A percentile compares a stretch with the other conserved stretches of the same genome.
These are phyloP conservation scores for Scartelaos histophorus DNA, from an alignment of 2,113 vertebrate species.

Conservation along the genomic window DNA sequence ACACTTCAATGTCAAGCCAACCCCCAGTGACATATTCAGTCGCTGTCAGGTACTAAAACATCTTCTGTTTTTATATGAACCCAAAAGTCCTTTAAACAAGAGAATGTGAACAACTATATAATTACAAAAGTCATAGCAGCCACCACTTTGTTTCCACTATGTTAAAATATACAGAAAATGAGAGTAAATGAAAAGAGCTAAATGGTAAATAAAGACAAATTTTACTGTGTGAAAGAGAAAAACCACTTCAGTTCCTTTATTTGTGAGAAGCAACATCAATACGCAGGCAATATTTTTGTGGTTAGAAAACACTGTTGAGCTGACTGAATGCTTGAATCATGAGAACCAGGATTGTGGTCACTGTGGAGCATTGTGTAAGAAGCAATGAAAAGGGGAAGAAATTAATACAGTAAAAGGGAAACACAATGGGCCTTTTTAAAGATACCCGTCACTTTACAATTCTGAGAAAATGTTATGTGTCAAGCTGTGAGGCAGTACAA, in stretches of 20 bases:
- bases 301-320: slow-evolving; percentile 16
- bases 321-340: slow-evolving; percentile 14
- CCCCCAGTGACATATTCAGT: slow-evolving; percentile 81
- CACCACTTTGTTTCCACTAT: not conserved
- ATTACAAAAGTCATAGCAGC: not conserved
- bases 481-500: slow-evolving; percentile 1
- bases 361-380: slow-evolving; percentile 24
- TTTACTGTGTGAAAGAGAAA: slow-evolving; percentile 9
- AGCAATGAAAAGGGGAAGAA: slow-evolving; percentile 38
- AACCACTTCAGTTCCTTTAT: slow-evolving; percentile 19
- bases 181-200: not conserved
- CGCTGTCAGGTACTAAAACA: slow-evolving; percentile 82
- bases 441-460: slow-evolving; percentile 5
- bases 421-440: slow-evolving; percentile 17
- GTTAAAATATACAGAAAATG: not conserved
- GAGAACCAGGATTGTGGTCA: slow-evolving; percentile 18
- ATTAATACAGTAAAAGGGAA: slow-evolving; percentile 8
- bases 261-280: slow-evolving; percentile 18
- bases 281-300: slow-evolving; percentile 18
- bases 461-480: slow-evolving; percentile 10
- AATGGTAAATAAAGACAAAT: not conserved
- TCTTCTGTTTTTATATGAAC: not conserved
- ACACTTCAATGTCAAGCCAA: slow-evolving; percentile 81
- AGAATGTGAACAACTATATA: not conserved
- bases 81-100: not conserved